Evolutionary conservation across 2,113 vertebrate genomes (phyloP).

Genomic region (Microcebus jonahi): DNA sequence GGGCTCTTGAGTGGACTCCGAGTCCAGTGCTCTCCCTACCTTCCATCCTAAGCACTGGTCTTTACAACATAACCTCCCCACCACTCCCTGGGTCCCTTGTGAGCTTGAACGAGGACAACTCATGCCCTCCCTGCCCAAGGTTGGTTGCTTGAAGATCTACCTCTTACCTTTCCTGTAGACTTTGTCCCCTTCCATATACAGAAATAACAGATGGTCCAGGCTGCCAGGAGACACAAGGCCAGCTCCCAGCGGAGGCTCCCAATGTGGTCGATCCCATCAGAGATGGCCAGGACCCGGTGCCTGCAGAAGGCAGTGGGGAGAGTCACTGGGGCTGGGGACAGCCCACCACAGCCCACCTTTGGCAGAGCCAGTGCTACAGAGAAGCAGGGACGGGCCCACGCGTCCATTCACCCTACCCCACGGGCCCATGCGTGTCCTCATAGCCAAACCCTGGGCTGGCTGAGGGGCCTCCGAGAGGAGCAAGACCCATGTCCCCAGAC

Average conservation of each 20-base stretch:
- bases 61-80: neutral
- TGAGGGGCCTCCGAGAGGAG: accelerated
- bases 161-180: constrained; percentile 97
- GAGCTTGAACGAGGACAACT: neutral
- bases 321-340: neutral
- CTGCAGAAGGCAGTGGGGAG: constrained; percentile 79
- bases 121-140: accelerated
- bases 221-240: constrained; percentile 94
- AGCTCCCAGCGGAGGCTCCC: constrained; percentile 97
- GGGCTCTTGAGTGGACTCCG: neutral
- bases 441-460: neutral
- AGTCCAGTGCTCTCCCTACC: neutral
- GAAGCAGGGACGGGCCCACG: accelerated
- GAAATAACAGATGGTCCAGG: constrained; percentile 97
- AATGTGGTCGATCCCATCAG: constrained; percentile 95
- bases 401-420: no score
- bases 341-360: accelerated
- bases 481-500: neutral
- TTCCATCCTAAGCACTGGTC: neutral
- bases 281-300: constrained; percentile 95
- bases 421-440: no score
- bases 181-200: constrained; percentile 99
- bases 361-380: neutral
- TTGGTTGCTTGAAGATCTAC: neutral
- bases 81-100: neutral